Evolutionary conservation across 2,797 vertebrate genomes (phyloP).

Genomic region (Acanthurus tractus): DNA sequence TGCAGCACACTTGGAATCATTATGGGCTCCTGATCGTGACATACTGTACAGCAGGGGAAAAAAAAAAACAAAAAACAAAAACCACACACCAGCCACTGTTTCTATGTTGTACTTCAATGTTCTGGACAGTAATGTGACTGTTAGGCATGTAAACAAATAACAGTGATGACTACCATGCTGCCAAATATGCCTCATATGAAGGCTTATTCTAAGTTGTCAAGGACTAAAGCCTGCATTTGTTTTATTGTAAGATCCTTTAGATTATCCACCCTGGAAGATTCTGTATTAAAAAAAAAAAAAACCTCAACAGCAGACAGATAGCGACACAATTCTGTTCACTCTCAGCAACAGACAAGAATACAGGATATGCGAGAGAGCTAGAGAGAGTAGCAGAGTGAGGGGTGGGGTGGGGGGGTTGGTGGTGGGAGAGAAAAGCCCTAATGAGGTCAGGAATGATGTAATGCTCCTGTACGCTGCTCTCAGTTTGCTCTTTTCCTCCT

Average conservation of each 20-base stretch:
- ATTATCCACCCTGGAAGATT: conserved; percentile 6
- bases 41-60: conserved; percentile 56
- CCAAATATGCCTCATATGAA: not conserved
- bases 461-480: conserved; percentile 80
- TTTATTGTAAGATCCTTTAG: conserved; percentile 13
- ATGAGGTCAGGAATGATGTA: conserved; percentile 89
- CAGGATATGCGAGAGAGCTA: conserved; percentile 65
- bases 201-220: conserved; percentile 14
- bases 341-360: conserved; percentile 28
- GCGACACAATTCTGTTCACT: conserved; percentile 19
- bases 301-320: not conserved
- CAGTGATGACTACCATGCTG: conserved; percentile 8
- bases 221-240: conserved; percentile 15
- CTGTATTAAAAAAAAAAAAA: not conserved
- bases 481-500: conserved; percentile 76
- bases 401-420: conserved; percentile 37
- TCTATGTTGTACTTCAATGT: conserved; percentile 30
- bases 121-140: conserved; percentile 27
- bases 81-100: conserved; percentile 38
- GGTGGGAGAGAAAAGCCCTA: conserved; percentile 79
- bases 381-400: conserved; percentile 59
- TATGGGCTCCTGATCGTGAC: conserved; percentile 48
- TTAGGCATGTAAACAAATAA: conserved; percentile 17
- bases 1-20: conserved; percentile 68
- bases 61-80: conserved; percentile 7